Evolutionary conservation across 2,888 invertebrate species (phyloP), one percentile per base, ranked within the genome.

Genomic region (Selenia dentaria): DNA sequence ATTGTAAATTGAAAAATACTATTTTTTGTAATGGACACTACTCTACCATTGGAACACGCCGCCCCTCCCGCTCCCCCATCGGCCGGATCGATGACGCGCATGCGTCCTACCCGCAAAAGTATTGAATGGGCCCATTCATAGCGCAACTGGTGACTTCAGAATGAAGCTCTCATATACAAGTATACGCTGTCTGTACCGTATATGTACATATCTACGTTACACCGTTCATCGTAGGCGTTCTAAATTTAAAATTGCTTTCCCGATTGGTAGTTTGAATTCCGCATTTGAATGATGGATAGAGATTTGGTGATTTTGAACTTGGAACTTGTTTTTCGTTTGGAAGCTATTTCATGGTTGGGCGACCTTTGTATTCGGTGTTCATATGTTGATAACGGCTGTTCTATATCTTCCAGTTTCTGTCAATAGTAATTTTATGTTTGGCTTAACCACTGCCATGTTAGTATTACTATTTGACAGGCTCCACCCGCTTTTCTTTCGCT

Each of bases 71-170:
- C 54, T 47, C 44, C 50, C 53, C 51, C 50, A 26, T 10, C 10
- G 51, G 54, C 20, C 64, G 55, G 80, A 81, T 84, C 84, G 82
- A 84, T 84, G 14, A 25, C 59, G 56, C 83, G 83, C 81, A 46
- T 60, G 84, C 84, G 84, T 70, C 10, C 33, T 49, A 20, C 53
- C 8, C 28, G 24, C 68, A 54, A 49, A 67, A 79, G 65, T 83
- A 84, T 84, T 84, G 83, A 84, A 84, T 84, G 83, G 63, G 60
- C 67, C 67, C 84, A 84, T 84, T 84, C 83, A 83, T 82, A 56
- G 77, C 62, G 82, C 81, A 83, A 82, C 83, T 81, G 71, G 83
- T 82, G 76, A 70, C 67, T 75, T 68, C 54, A 83, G 78, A 83
- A 83, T 83, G 83, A 74, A 76, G 45, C 59, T 14, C 14, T 22